Conservation (phyloP, 2,888 invertebrate species). For the Pycnomerus fuliginosus region DNA sequence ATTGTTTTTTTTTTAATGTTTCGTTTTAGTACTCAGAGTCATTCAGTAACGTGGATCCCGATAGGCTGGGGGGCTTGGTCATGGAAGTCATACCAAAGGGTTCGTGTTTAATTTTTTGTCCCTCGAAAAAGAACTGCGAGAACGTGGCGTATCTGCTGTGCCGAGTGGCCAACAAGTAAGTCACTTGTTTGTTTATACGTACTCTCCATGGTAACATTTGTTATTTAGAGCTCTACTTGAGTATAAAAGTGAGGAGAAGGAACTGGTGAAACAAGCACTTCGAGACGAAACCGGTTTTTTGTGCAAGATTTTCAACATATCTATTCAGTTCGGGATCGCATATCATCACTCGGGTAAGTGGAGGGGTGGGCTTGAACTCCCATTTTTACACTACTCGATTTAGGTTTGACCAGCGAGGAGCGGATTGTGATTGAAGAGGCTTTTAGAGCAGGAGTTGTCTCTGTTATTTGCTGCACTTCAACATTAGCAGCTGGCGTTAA, state of each 20-base stretch:
- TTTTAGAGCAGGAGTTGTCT: slow-evolving; percentile 79
- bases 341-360: slow-evolving; percentile 81
- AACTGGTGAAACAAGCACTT: slow-evolving; percentile 62
- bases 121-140: slow-evolving; percentile 91
- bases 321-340: slow-evolving; percentile 80
- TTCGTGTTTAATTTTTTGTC: slow-evolving; percentile 88
- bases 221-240: slow-evolving; percentile 56
- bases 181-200: not conserved
- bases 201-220: not conserved
- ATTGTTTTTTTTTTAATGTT: slow-evolving; percentile 3
- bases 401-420: slow-evolving; percentile 82
- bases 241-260: slow-evolving; percentile 61
- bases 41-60: slow-evolving; percentile 69
- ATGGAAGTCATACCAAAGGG: slow-evolving; percentile 76
- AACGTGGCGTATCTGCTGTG: slow-evolving; percentile 80
- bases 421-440: slow-evolving; percentile 80
- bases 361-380: not conserved
- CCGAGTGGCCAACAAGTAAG: slow-evolving; percentile 56
- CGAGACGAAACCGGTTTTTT: slow-evolving; percentile 63
- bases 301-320: slow-evolving; percentile 65
- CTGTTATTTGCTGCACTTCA: slow-evolving; percentile 91
- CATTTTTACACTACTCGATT: no score
- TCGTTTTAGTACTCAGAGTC: slow-evolving; percentile 61
- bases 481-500: slow-evolving; percentile 98
- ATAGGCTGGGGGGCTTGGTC: slow-evolving; percentile 76